phyloP scores from a whole-genome alignment of 1,140 invertebrate genomes.

The Riptortus pedestris region DNA sequence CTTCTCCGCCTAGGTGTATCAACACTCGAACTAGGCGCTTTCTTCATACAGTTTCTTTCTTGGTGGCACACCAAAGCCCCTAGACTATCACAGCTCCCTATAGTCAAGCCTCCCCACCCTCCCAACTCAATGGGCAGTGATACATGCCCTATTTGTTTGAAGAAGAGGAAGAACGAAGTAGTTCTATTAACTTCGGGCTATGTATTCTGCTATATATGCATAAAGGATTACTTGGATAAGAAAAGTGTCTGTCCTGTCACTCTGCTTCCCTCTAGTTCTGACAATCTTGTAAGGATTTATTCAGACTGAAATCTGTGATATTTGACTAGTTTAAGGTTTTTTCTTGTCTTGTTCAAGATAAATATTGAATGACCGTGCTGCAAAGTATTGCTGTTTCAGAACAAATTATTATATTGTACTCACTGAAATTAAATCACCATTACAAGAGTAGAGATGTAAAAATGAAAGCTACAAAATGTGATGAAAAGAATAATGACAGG shows the following conservation, averaged over 20 bases:
- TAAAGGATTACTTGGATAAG: constrained; percentile 19
- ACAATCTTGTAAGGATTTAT: constrained; percentile 28
- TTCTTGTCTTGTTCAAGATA: no score
- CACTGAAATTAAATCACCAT: no score
- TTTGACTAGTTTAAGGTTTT: no score
- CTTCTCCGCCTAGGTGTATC: constrained; percentile 18
- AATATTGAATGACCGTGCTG: no score
- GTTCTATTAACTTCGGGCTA: constrained; percentile 26
- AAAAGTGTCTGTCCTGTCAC: constrained; percentile 25
- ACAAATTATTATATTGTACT: no score
- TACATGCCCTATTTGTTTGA: constrained; percentile 25
- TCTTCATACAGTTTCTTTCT: constrained; percentile 26
- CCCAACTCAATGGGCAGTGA: background rate
- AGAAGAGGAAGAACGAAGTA: constrained; percentile 25
- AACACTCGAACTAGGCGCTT: constrained; percentile 22
- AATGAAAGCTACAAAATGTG: no score
- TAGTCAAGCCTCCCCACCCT: constrained; percentile 3
- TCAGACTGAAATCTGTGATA: no score
- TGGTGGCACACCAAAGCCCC: constrained; percentile 23
- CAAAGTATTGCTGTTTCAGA: no score
- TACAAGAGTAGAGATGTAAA: no score
- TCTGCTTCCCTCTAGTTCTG: constrained; percentile 19
- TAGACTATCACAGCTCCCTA: background rate
- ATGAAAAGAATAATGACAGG: no score
- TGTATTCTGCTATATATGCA: constrained; percentile 29